A percentile compares a stretch with the other conserved stretches of the same genome.
phyloP scores from a whole-genome alignment of 2,797 vertebrate genomes.

The Sebastes matsubarae region DNA sequence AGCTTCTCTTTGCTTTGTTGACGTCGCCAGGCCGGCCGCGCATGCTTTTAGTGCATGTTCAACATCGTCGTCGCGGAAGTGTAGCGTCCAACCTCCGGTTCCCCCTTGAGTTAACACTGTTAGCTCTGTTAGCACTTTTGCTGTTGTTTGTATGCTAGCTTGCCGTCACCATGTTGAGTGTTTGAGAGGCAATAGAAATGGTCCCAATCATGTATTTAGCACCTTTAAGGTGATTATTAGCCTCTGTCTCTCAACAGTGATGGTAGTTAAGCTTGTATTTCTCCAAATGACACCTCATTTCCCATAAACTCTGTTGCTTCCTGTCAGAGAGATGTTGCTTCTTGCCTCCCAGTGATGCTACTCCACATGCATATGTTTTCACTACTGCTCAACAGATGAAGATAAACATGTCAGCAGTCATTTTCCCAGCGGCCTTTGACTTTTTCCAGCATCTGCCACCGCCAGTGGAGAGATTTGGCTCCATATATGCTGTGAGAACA shows the following conservation, averaged over 20 bases:
- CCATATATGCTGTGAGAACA: background rate
- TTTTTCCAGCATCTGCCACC: background rate
- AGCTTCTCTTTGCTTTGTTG: too few species aligned
- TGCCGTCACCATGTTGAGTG: too few species aligned
- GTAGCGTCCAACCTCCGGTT: too few species aligned
- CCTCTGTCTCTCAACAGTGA: background rate
- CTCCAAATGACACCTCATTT: background rate
- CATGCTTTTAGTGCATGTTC: too few species aligned
- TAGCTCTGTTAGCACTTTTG: too few species aligned
- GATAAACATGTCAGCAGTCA: constrained; percentile 11
- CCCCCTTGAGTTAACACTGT: too few species aligned
- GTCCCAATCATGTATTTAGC: too few species aligned
- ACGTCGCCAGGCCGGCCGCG: too few species aligned
- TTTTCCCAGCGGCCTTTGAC: constrained; percentile 1
- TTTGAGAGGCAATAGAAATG: too few species aligned
- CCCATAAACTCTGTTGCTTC: background rate
- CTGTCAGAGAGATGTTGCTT: background rate
- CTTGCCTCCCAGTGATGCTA: background rate
- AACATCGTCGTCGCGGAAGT: too few species aligned
- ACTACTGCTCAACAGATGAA: constrained; percentile 5
- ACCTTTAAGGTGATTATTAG: background rate
- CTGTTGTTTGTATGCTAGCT: too few species aligned
- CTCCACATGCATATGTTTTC: background rate
- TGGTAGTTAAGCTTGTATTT: background rate
- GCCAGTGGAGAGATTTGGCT: background rate